Base-by-base conservation (phyloP, 2,113 vertebrate species). In the Alexandromys fortis region DNA sequence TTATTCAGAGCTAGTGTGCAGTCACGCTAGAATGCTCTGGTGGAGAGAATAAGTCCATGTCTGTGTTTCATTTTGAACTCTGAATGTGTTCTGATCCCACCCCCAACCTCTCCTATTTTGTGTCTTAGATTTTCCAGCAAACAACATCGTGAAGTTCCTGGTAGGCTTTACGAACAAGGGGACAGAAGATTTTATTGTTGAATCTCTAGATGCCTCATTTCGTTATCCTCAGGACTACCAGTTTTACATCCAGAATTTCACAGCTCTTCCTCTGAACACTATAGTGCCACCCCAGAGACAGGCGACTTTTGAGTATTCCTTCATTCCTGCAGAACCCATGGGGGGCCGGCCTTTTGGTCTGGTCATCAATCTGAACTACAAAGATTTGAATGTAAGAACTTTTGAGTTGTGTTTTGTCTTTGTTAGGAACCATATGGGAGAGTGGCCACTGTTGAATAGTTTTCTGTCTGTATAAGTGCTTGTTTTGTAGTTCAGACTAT, bases 171-270 rank as follows among this genome's bases (percentile, higher is more conserved):
- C 99, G 93, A 99, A 99, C 97, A 99, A 99, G 97, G 99, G 99
- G 63, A 2, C 98, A 33, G 99, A 99, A 92, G 99, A 99, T 97
- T 99, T 99, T 95, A 96, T 99, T 2, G 98, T 99, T 0, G 99
- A 99, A 89, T 99, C 99, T 77, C 98, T 99, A 0, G 99, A 99
- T 78, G 99, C 99, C 28, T 99, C 99, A 0, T 99, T 99, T 98
- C 99, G 99, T 67, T 99, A 99, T 92, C 99, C 99, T 45, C 99
- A 99, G 97, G 99, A 99, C 98, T 99, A 99, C 94, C 99, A 99
- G 98, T 99, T 99, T 97, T 99, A 99, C 91, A 99, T 99, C 98
- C 99, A 99, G 99, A 99, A 99, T 98, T 99, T 99, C 99, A 99
- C 99, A 0, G 99, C 99, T 33, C 99, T 99, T 13, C 99, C 99